Percentiles rank a stretch among this genome's conserved stretches.
Evolutionary conservation across 2,797 vertebrate species (phyloP).

Genomic region (Sebastiscus tertius): DNA sequence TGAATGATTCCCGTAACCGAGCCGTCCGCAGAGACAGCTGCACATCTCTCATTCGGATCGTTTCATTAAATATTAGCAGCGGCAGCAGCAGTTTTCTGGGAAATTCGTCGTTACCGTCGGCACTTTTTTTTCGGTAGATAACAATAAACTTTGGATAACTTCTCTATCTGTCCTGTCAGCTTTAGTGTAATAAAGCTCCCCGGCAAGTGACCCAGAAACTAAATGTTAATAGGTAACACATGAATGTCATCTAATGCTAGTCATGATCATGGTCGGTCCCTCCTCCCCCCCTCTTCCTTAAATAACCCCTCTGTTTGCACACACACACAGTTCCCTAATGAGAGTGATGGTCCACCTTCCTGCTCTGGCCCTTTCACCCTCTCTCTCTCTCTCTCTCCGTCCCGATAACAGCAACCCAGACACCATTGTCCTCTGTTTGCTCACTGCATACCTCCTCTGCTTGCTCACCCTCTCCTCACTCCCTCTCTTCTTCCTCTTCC

Average conservation of each 20-base stretch:
- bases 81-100: not conserved
- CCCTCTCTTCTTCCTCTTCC: slow-evolving; percentile 43
- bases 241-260: slow-evolving; percentile 60
- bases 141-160: slow-evolving; percentile 35
- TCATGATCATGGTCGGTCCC: slow-evolving; percentile 52
- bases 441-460: slow-evolving; percentile 71
- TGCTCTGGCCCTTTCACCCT: slow-evolving; percentile 47
- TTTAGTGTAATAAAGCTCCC: slow-evolving; percentile 37
- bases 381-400: slow-evolving; percentile 44
- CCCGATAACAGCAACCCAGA: slow-evolving; percentile 71
- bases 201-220: slow-evolving; percentile 47
- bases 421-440: slow-evolving; percentile 79
- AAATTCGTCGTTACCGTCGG: not conserved
- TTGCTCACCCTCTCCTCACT: slow-evolving; percentile 62
- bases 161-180: slow-evolving; percentile 20
- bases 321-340: slow-evolving; percentile 23
- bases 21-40: slow-evolving; percentile 33
- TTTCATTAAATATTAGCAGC: slow-evolving; percentile 31
- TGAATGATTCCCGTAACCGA: slow-evolving; percentile 33
- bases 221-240: slow-evolving; percentile 69
- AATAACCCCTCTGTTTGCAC: slow-evolving; percentile 48
- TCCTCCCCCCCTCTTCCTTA: slow-evolving; percentile 23
- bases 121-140: slow-evolving; percentile 7
- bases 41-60: slow-evolving; percentile 8
- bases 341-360: slow-evolving; percentile 46